Evolutionary conservation across 2,888 invertebrate species (phyloP).

Genomic region (Monoplex corrugatus): DNA sequence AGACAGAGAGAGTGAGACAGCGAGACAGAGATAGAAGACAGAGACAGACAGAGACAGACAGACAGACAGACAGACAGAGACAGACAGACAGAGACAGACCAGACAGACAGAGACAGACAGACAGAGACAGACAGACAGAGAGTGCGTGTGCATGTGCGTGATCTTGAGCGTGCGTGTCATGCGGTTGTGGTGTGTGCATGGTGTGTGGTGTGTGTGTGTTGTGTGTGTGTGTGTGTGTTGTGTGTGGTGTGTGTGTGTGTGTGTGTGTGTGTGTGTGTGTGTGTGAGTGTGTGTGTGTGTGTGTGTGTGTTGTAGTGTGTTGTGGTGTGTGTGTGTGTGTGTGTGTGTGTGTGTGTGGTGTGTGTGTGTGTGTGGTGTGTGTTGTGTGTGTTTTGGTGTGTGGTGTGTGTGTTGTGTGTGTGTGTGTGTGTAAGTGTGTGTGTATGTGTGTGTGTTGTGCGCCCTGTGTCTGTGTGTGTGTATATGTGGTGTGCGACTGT

Average conservation of each 20-base stretch:
- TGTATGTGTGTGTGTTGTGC: too few species aligned
- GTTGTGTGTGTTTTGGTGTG: neutral
- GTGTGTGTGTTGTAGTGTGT: slow-evolving; percentile 5
- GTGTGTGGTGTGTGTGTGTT: too few species aligned
- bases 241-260: neutral
- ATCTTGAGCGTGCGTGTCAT: neutral
- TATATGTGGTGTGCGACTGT: too few species aligned
- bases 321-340: neutral
- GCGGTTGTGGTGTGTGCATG: neutral
- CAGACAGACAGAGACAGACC: neutral
- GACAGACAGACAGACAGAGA: neutral
- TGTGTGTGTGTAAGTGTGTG: too few species aligned
- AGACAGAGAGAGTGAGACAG: neutral
- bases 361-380: slow-evolving; percentile 22
- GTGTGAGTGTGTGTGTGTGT: neutral
- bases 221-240: neutral
- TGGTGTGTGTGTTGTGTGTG: neutral
- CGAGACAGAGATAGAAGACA: neutral
- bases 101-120: neutral
- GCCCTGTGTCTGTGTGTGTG: too few species aligned
- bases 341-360: slow-evolving; percentile 22
- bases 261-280: neutral
- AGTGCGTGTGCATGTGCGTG: neutral
- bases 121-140: neutral
- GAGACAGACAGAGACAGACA: neutral